Evolutionary conservation across 2,888 invertebrate genomes (phyloP).

Genomic region (Drosophila testacea): DNA sequence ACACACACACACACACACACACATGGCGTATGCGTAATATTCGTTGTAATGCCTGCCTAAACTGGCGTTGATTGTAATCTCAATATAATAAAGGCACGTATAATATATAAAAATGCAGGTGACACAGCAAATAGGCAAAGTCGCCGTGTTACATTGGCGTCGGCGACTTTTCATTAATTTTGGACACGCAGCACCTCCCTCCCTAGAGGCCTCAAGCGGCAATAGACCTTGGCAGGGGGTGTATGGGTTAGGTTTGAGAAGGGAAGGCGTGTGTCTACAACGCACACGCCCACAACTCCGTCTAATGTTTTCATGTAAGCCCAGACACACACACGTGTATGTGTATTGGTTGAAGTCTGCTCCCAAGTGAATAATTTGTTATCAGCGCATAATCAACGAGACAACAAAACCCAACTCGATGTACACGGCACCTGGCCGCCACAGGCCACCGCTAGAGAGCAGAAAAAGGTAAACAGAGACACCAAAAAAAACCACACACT

Average conservation of each 20-base stretch:
- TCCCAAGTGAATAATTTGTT: conserved; percentile 83
- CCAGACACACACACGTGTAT: conserved; percentile 35
- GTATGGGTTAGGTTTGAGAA: neutral
- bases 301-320: conserved; percentile 71
- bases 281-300: conserved; percentile 20
- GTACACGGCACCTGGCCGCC: conserved; percentile 27
- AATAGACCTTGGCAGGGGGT: conserved; percentile 16
- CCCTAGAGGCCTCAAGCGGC: conserved; percentile 31
- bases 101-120: conserved; percentile 48
- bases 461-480: conserved; percentile 54
- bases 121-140: conserved; percentile 65
- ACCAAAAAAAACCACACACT: conserved; percentile 25
- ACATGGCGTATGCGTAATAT: conserved; percentile 64
- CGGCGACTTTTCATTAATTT: conserved; percentile 77
- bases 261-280: conserved; percentile 22
- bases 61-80: conserved; percentile 67
- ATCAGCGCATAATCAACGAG: conserved; percentile 82
- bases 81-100: conserved; percentile 52
- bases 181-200: conserved; percentile 66
- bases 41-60: conserved; percentile 49
- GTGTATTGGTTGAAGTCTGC: conserved; percentile 64
- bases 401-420: conserved; percentile 53
- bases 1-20: neutral
- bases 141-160: conserved; percentile 29
- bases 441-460: conserved; percentile 31